Evolutionary conservation across 2,888 invertebrate species (phyloP).

Genomic region (Dynastes maya): DNA sequence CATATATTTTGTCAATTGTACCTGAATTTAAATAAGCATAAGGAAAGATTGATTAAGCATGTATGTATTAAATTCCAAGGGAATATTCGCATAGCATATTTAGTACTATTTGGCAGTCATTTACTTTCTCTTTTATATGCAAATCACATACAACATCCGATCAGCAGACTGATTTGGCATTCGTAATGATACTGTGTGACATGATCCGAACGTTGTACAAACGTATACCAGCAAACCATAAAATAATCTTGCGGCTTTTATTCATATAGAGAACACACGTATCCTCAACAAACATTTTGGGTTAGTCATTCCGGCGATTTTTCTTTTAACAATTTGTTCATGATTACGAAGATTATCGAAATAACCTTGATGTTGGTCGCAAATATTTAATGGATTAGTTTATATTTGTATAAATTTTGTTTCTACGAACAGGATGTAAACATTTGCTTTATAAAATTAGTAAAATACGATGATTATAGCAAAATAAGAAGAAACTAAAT

Average conservation of each 20-base stretch:
- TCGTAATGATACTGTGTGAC: constrained; percentile 21
- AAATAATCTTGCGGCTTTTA: background rate
- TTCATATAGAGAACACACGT: background rate
- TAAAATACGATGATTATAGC: constrained; percentile 5
- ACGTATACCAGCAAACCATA: background rate
- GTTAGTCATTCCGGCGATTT: background rate
- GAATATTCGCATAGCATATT: constrained; percentile 21
- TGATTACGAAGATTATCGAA: constrained; percentile 12
- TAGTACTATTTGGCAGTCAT: constrained; percentile 15
- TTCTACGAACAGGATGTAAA: background rate
- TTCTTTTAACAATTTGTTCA: background rate
- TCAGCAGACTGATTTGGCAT: constrained; percentile 36
- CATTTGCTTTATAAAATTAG: background rate
- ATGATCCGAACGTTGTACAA: constrained; percentile 9
- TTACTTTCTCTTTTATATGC: constrained; percentile 36
- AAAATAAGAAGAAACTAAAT: background rate
- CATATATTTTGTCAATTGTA: background rate
- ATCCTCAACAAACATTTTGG: too few relatives aligned
- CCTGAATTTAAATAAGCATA: background rate
- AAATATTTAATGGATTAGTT: background rate
- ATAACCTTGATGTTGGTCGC: background rate
- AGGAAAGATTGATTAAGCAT: background rate
- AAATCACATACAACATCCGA: constrained; percentile 41
- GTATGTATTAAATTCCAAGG: constrained; percentile 15
- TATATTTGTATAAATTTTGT: background rate